phyloP scores from a whole-genome alignment of 2,888 invertebrate genomes.

The Meiosimyza decipiens region DNA sequence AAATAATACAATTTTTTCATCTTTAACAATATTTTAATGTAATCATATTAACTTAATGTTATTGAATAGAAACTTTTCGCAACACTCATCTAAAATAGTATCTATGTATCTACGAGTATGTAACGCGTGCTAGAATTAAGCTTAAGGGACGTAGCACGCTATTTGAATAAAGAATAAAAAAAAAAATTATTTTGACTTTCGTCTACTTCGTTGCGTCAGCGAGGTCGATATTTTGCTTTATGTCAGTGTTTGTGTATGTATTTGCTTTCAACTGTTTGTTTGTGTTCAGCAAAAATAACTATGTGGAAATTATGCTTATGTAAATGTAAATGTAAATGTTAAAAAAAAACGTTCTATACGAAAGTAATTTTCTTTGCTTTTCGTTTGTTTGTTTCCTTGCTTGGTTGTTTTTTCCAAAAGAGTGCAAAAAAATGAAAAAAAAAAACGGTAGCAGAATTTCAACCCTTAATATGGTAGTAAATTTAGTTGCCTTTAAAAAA shows the following conservation, averaged over 20 bases:
- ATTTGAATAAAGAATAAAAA: constrained; percentile 55
- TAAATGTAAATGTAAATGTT: constrained; percentile 54
- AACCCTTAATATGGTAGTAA: constrained; percentile 1
- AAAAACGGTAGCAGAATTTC: neutral
- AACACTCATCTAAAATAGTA: too few relatives aligned
- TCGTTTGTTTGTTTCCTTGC: constrained; percentile 9
- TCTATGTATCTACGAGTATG: too few relatives aligned
- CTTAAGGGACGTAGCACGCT: constrained; percentile 55
- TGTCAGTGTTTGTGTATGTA: constrained; percentile 28
- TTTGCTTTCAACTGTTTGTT: constrained; percentile 21
- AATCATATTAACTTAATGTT: too few relatives aligned
- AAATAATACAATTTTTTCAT: too few relatives aligned
- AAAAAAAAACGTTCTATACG: neutral
- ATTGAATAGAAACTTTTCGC: too few relatives aligned
- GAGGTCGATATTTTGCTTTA: constrained; percentile 27
- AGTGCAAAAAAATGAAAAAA: neutral
- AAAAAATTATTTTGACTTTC: constrained; percentile 47
- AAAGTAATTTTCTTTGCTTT: constrained; percentile 39
- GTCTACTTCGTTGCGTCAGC: neutral
- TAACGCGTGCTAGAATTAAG: constrained; percentile 56
- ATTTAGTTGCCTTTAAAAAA: neutral
- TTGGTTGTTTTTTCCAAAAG: neutral
- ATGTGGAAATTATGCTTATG: constrained; percentile 61
- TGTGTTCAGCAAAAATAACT: constrained; percentile 50
- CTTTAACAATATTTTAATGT: too few relatives aligned